These are phyloP conservation scores for Psylliodes chrysocephalus DNA, from an alignment of 2,888 invertebrate genomes.

Conservation along the genomic window DNA sequence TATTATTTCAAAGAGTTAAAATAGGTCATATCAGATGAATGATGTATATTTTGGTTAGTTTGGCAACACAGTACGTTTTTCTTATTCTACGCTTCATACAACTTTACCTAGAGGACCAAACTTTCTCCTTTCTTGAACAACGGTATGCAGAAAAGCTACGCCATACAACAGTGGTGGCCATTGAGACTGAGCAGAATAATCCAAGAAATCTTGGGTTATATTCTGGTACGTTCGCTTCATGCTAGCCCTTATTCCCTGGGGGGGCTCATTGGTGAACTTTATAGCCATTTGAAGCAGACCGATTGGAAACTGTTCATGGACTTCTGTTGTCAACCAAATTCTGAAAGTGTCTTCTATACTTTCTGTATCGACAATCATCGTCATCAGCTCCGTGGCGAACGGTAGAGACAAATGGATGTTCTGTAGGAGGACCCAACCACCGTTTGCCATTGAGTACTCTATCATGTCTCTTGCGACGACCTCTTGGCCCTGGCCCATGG, in stretches of 20 bases:
- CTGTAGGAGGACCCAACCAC: constrained; percentile 94
- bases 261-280: constrained; percentile 97
- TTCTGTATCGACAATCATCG: constrained; percentile 86
- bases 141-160: constrained; percentile 94
- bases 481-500: constrained; percentile 98
- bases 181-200: constrained; percentile 89
- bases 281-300: constrained; percentile 87
- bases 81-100: no score
- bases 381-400: constrained; percentile 93
- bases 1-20: no score
- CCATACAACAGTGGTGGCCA: constrained; percentile 95
- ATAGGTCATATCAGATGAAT: no score
- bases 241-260: constrained; percentile 93
- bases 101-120: constrained; percentile 86
- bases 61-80: no score
- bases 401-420: constrained; percentile 96
- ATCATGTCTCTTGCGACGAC: constrained; percentile 64
- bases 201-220: constrained; percentile 90
- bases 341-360: constrained; percentile 81
- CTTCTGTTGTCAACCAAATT: constrained; percentile 95
- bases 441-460: constrained; percentile 65
- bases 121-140: constrained; percentile 94
- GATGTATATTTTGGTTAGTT: no score
- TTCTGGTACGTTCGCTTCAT: constrained; percentile 93
- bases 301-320: constrained; percentile 93